Base-by-base conservation (phyloP, 2,113 vertebrate genomes). In the Taxidea taxus region DNA sequence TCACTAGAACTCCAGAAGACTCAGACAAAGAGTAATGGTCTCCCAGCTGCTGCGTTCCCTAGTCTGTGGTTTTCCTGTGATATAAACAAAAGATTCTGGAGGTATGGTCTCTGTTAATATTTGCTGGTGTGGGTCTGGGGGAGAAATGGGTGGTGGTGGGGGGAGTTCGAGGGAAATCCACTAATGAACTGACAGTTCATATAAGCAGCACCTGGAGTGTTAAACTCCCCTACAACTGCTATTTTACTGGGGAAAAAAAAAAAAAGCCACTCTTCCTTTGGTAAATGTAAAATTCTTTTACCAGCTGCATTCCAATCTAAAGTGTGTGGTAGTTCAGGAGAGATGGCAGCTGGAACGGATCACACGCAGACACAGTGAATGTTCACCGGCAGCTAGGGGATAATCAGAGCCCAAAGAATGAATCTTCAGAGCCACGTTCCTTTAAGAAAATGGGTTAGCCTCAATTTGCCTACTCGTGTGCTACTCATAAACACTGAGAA, bases 331-430 rank as follows among this genome's bases (percentile, higher is more conserved):
- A 96, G 98, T 93, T 95, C 98, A 98, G 97, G 0, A 60, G 98
- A 95, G 88, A 72, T 66, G 95, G 97, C 98, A 99, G 99, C 98
- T 98, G 98, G 98, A 98, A 98, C 20, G 95, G 75, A 98, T 98
- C 98, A 98, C n/a, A 82, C 95, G 96, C 97, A 98, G 97, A 94
- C 97, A 97, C 74, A 72, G 96, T 96, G 97, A 97, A 97, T 12
- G 64, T 85, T 97, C 97, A 92, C 97, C 90, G 98, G 98, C 98
- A 98, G 97, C 0, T 5, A 97, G 97, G 98, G 97, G 96, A 92
- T 75, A 92, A 97, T 95, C 97, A 97, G 97, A 98, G 94, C 91
- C 97, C 97, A 95, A 88, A 97, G 75, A 97, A 97, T 2, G 66
- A 97, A 97, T 47, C 78, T 91, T 97, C 62, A 72, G 80, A 74